A percentile compares a stretch with the other conserved stretches of the same genome.
phyloP scores from a whole-genome alignment of 2,797 vertebrate genomes.

The Spinus pinus region DNA sequence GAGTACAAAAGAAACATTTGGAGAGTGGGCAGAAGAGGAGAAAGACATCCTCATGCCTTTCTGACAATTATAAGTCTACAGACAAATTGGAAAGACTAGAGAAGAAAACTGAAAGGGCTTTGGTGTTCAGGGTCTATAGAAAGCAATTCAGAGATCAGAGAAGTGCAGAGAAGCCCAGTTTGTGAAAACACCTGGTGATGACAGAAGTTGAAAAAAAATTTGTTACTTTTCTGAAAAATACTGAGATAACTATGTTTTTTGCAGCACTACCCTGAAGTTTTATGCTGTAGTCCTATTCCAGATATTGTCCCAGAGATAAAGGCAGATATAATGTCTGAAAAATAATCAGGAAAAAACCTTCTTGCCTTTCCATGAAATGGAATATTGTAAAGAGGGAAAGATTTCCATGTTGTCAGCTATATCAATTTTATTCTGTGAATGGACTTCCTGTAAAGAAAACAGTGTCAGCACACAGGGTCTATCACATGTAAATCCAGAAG shows the following conservation, averaged over 20 bases:
- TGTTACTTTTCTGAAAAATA: neutral
- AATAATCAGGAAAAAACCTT: neutral
- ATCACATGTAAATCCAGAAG: neutral
- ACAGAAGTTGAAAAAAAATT: neutral
- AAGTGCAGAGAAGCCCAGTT: neutral
- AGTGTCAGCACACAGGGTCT: neutral
- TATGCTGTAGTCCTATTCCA: neutral
- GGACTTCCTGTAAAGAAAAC: neutral
- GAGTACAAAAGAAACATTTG: neutral
- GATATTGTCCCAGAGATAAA: fast-evolving
- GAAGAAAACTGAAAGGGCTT: neutral
- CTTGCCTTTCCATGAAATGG: neutral
- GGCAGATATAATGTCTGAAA: neutral
- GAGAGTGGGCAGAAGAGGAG: neutral
- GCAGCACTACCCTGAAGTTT: neutral
- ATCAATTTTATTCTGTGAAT: neutral
- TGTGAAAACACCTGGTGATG: neutral
- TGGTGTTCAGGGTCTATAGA: neutral
- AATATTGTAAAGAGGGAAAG: neutral
- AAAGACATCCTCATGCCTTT: neutral
- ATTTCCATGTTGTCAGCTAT: neutral
- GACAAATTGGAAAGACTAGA: neutral
- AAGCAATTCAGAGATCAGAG: neutral
- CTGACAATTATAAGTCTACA: neutral
- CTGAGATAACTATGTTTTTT: neutral